Base-by-base conservation (phyloP, 2,797 vertebrate species). In the Zalophus californianus region DNA sequence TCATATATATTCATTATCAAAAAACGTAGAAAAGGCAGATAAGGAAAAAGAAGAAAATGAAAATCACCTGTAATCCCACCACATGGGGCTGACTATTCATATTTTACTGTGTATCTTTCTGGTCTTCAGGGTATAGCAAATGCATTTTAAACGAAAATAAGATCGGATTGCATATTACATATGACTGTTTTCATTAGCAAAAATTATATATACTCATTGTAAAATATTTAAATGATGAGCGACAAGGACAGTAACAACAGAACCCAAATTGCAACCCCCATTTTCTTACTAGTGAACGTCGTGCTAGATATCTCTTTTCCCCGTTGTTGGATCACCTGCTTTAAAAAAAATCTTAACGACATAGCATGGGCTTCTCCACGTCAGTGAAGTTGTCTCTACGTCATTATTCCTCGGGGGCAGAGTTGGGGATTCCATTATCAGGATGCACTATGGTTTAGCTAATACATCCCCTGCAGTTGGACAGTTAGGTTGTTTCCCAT, bases 1-100 rank as follows among this genome's bases (percentile, higher is more conserved):
- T 68, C 7, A 70, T 96, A 85, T 84, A 85, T 90, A 93, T 88
- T 93, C 58, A 68, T 70, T 92, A 84, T 10, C 11, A 72, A 16
- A 60, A 75, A 23, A 38, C 27, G 23, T 3, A n/a, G 62, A 41
- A 48, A 56, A 80, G 56, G 35, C 60, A 77, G 95, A 85, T 44
- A 73, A 64, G 62, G 60, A 50, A 35, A 70, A 85, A 27, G 80
- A 21, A 91, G 86, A 82, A 58, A 50, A 77, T 72, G 44, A 50
- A 32, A 75, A 50, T 73, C 75, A 70, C 78, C 66, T 66, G 82
- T 48, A 72, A 91, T 88, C 77, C 35, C n/a, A 60, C 11, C n/a
- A 7, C 32, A 10, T 5, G 48, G 83, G 35, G 41, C 83, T 70
- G 21, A 68, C 50, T n/a, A 15, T 21, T 85, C 44, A 18, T 12